Base-by-base conservation (phyloP, 2,888 invertebrate genomes). In the Melieria crassipennis region DNA sequence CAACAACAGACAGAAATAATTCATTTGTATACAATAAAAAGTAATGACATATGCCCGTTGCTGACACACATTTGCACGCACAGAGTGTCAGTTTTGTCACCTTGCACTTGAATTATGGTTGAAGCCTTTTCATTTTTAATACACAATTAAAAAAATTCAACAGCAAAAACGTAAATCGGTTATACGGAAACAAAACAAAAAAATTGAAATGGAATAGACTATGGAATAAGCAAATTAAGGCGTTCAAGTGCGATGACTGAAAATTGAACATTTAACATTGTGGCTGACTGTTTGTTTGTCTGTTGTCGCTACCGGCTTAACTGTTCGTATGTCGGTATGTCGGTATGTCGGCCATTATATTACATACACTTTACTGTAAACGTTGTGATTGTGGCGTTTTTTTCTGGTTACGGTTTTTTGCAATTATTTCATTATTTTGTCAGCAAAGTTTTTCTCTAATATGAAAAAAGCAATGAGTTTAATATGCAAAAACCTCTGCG, bases 361-460 rank as follows among this genome's bases (percentile, higher is more conserved):
- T 30, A 30, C 30, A 30, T 30, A 2, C 30, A 30, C 30, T 30
- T 30, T 30, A 30, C 30, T 30, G 2, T 30, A 30, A 30, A 30
- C 30, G 30, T 30, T 30, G 30, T 30, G 30, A 30, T 30, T 30
- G 30, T 30, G 30, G 30, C 30, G 30, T 3, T 30, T 30, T 1
- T 30, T 30, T 30, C 30, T 30, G 30, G 30, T 30, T 30, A 30
- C 3, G 3, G 2, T 57, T 9, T 30, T 58, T 58, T 30, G 30
- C 58, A 58, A 58, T 58, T 58, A 58, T 58, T 58, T 58, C n/a
- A 58, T 58, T 58, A 58, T 58, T 58, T 58, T 58, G 58, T 58
- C 58, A 58, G 11, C 50, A 50, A 50, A 3, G 2, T 10, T 50
- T 50, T 50, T 50, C 50, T 50, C 9, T 52, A 52, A 52, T 7